phyloP scores from a whole-genome alignment of 2,888 invertebrate genomes.

The Sympetrum striolatum region DNA sequence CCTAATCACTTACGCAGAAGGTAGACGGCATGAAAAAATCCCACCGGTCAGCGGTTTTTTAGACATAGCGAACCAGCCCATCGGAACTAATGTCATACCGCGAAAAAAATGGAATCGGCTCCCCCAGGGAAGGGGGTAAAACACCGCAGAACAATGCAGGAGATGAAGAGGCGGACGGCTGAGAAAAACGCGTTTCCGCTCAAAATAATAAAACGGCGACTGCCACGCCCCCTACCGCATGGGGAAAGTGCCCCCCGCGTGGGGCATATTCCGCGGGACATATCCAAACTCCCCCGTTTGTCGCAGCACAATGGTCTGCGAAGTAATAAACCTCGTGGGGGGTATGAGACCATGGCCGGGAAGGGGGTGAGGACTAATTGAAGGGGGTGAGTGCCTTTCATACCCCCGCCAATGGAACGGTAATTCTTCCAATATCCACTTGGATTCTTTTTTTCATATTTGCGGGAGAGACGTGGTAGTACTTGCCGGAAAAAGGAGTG shows the following conservation, averaged over 20 bases:
- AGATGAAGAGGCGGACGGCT: not conserved
- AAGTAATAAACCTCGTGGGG: not conserved
- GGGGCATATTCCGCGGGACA: not conserved
- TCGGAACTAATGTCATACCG: constrained; percentile 13
- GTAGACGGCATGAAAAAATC: too few species aligned
- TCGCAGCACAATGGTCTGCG: not conserved
- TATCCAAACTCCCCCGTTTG: not conserved
- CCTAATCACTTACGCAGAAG: too few species aligned
- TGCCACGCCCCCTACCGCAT: not conserved
- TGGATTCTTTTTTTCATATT: not conserved
- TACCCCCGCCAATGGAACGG: not conserved
- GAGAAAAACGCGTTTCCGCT: not conserved
- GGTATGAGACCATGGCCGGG: not conserved
- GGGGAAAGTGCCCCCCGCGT: not conserved
- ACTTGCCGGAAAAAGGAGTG: too few species aligned
- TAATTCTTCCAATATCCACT: not conserved
- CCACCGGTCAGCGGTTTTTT: not conserved
- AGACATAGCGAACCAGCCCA: not conserved
- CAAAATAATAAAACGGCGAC: not conserved
- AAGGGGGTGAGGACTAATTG: not conserved
- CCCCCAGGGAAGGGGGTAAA: not conserved
- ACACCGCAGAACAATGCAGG: not conserved
- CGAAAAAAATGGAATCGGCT: not conserved
- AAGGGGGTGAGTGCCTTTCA: not conserved
- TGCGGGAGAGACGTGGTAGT: not conserved